Base-by-base conservation (phyloP, 2,113 vertebrate species). In the Conger conger region DNA sequence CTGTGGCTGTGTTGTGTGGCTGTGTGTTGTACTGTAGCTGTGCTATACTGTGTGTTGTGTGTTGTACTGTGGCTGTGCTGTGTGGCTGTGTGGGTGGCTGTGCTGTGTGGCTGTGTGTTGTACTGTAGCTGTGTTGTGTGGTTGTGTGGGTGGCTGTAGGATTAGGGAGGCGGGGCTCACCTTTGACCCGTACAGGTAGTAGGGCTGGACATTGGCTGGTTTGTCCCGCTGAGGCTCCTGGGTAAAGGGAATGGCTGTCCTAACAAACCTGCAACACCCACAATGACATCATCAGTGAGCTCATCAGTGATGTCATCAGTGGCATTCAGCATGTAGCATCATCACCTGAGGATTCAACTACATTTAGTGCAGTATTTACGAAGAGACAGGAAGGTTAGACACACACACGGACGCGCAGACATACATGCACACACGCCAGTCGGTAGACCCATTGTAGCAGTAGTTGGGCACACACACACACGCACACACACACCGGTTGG, bases 111-210 rank as follows among this genome's bases (percentile, higher is more conserved):
- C 3, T 42, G 40, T 42, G 40, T 42, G 42, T 1, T 36, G 16
- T n/a, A 9, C 40, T 42, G 40, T 42, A n/a, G 40, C 40, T 42
- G 40, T 42, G 42, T 1, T 36, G 16, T n/a, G 6, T 23, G 50
- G 33, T 17, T 13, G 40, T 7, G 45, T 36, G 50, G 36, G 53
- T 33, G 35, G 20, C 8, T 11, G 16, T 0, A 53, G 79, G 42
- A 23, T 15, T 30, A 53, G 18, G 45, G 37, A 17, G 23, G 68
- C 15, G 45, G 9, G 83, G 88, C 85, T 94, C 93, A 99, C 98
- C 97, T 99, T 99, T 87, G 98, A 99, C 50, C 98, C 98, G 0
- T 99, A 99, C 88, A 99, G 96, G 94, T 99, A 99, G 92, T 99
- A 99, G 17, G 98, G 98, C 95, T 99, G 98, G 84, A 99, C 97